Conservation (phyloP, 2,113 vertebrate species). For the Cyprinodon tularosa region DNA sequence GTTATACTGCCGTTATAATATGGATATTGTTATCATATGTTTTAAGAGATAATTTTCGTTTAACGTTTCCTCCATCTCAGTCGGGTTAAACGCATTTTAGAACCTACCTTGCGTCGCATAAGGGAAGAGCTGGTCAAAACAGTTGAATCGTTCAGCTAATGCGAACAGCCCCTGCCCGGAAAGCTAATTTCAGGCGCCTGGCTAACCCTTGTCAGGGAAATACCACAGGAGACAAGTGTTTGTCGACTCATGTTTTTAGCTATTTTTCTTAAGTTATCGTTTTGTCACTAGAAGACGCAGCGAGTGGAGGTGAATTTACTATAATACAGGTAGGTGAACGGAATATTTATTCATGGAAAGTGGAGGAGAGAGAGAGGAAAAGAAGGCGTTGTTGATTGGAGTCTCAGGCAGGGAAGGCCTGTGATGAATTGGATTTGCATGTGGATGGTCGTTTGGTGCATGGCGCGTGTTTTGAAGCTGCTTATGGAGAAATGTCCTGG, state of each 20-base stretch:
- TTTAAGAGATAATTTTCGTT: neutral
- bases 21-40: neutral
- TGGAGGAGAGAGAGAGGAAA: too few relatives aligned
- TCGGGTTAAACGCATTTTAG: neutral
- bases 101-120: too few relatives aligned
- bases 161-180: conserved; percentile 32
- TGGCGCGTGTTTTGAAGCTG: too few relatives aligned
- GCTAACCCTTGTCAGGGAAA: conserved; percentile 15
- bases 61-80: neutral
- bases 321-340: conserved; percentile 43
- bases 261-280: neutral
- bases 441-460: too few relatives aligned
- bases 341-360: conserved; percentile 1
- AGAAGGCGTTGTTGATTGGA: too few relatives aligned
- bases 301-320: conserved; percentile 2
- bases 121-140: conserved; percentile 4
- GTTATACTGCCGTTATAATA: too few relatives aligned
- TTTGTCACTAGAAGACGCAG: neutral
- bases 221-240: neutral
- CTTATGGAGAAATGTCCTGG: too few relatives aligned
- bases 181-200: conserved; percentile 51
- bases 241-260: conserved; percentile 3
- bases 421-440: too few relatives aligned
- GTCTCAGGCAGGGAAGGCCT: too few relatives aligned
- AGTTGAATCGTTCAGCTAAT: neutral